These are phyloP conservation scores for Onychomys leucogaster DNA, from an alignment of 2,797 vertebrate genomes.

Conservation along the genomic window DNA sequence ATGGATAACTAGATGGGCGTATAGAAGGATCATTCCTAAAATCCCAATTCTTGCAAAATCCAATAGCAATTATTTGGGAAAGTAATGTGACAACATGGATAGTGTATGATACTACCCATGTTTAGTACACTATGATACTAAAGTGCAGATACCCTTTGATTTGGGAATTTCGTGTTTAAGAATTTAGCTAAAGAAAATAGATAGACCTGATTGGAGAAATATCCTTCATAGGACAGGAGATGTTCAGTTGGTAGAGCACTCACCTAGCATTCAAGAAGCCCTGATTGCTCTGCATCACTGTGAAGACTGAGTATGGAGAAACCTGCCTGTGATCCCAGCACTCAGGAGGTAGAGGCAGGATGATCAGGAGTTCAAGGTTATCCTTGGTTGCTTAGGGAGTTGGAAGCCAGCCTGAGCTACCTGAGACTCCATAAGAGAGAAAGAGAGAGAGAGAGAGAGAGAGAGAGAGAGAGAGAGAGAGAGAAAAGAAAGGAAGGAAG, in stretches of 20 bases:
- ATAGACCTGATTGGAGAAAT: background rate
- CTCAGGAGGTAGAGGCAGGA: background rate
- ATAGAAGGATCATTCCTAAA: background rate
- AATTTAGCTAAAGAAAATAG: slow-evolving; percentile 46
- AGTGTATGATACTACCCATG: background rate
- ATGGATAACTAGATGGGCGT: background rate
- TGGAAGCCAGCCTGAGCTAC: background rate
- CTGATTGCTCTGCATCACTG: background rate
- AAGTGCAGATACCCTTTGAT: background rate
- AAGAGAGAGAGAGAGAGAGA: background rate
- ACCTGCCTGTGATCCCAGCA: background rate
- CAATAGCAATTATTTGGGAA: background rate
- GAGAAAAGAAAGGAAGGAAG: no score
- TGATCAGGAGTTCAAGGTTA: background rate
- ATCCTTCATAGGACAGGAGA: background rate
- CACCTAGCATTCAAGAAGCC: background rate
- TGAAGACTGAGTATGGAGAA: background rate
- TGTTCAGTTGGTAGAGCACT: background rate
- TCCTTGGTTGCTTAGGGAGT: background rate
- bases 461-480: background rate
- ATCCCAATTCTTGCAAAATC: background rate
- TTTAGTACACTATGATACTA: background rate
- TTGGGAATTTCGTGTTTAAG: background rate
- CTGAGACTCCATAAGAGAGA: background rate
- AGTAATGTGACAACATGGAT: background rate